Base-by-base conservation (phyloP, 2,113 vertebrate genomes). In the Gorsachius goisagi region DNA sequence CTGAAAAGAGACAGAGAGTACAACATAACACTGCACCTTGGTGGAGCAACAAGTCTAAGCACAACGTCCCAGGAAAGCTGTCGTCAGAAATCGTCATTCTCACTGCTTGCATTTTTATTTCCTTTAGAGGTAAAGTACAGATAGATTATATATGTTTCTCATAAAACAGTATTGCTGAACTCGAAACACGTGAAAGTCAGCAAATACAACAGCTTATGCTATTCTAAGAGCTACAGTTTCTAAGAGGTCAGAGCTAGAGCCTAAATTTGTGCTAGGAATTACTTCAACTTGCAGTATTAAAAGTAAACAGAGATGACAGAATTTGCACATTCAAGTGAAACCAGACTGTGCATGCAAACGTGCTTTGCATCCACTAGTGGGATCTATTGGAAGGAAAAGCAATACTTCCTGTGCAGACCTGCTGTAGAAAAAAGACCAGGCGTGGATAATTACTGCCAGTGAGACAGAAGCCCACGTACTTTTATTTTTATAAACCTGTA, bases 21-120 rank as follows among this genome's bases (percentile, higher is more conserved):
- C 32, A 60, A 16, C 37, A 9, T 1, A 12, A 6, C 4, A 0
- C 28, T 1, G 47, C 1, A 2, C 37, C n/a, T 12, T 8, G 26
- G 15, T 4, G 17, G 69, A 71, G 78, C 53, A 27, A 26, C 0
- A 7, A 50, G 26, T 5, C 15, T 2, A 18, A 14, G 37, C 49
- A 37, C 13, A 5, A 53, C 2, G 2, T 15, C 44, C 69, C 6
- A 3, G 68, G 45, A 52, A 59, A 64, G 37, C 35, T 4, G 1
- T 13, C 2, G 0, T 14, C 45, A 60, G 50, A 45, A 63, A 24
- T 18, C 2, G 6, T 47, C 69, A 14, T 14, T 27, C 35, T 60
- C 47, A 1, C 28, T 17, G 26, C n/a, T 50, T 37, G 39, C 4
- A 1, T 20, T 30, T 44, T 17, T n/a, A 24, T 41, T 52, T 44